Conservation (phyloP, 2,113 vertebrate species). For the Bubo blakistoni region DNA sequence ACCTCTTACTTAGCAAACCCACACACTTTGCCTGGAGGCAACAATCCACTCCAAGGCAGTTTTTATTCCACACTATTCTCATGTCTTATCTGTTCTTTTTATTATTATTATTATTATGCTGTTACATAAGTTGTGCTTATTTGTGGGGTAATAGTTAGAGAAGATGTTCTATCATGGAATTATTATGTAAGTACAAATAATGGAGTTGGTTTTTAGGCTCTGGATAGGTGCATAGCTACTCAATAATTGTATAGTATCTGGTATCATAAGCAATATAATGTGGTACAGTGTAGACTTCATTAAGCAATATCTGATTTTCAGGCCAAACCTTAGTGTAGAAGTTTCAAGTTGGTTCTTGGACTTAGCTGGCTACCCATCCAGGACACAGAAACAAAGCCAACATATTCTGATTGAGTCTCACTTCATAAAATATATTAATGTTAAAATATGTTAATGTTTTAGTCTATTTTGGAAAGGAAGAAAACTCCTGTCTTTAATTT, state of each 20-base stretch:
- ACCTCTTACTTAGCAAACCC: background rate
- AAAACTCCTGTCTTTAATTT: slow-evolving; percentile 4
- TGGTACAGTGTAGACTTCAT: background rate
- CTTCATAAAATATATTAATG: slow-evolving; percentile 22
- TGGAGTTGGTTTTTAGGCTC: background rate
- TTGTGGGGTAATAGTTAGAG: background rate
- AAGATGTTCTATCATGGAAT: background rate
- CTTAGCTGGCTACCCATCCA: background rate
- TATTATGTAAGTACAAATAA: background rate
- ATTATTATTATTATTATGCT: background rate
- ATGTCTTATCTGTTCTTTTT: background rate
- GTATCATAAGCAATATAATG: background rate
- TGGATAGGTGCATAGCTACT: background rate
- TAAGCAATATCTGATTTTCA: background rate
- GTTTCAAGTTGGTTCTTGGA: background rate
- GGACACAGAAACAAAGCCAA: background rate
- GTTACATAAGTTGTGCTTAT: background rate
- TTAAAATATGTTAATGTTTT: background rate
- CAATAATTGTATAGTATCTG: background rate
- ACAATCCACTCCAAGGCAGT: background rate
- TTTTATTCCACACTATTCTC: background rate
- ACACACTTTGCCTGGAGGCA: background rate
- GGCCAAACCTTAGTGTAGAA: background rate
- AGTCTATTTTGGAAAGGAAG: background rate
- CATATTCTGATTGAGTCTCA: slow-evolving; percentile 10